Percentiles rank a stretch among this genome's conserved stretches.
phyloP scores from a whole-genome alignment of 2,113 vertebrate species.

The Limnothrissa miodon region DNA sequence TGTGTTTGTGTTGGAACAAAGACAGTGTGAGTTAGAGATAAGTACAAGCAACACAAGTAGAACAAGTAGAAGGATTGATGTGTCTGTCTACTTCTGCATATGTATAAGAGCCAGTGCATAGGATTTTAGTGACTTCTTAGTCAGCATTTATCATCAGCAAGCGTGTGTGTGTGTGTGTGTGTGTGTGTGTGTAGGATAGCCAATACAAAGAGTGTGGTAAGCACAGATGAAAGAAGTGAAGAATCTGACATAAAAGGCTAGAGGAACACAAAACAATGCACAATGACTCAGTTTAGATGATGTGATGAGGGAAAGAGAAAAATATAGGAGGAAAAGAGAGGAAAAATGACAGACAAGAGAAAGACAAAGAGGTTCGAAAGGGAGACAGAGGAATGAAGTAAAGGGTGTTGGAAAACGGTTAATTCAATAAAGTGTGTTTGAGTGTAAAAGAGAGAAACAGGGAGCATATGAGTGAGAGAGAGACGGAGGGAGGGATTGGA shows the following conservation, averaged over 20 bases:
- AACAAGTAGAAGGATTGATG: not conserved
- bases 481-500: constrained; percentile 22
- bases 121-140: not conserved
- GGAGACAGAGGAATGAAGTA: not conserved
- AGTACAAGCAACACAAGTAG: not conserved
- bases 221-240: constrained; percentile 17
- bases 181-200: constrained; percentile 33
- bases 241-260: constrained; percentile 8
- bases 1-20: not conserved
- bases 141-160: constrained; percentile 26
- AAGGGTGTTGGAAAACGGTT: not conserved
- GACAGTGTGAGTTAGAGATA: not conserved
- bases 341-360: not conserved
- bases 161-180: constrained; percentile 36
- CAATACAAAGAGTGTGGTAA: constrained; percentile 19
- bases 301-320: constrained; percentile 17
- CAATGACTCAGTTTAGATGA: not conserved
- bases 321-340: not conserved
- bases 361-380: not conserved
- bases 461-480: constrained; percentile 21
- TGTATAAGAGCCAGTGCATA: not conserved
- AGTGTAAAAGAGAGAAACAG: constrained; percentile 38
- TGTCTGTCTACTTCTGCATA: not conserved
- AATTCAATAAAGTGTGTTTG: not conserved
- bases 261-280: not conserved